A percentile compares a stretch with the other conserved stretches of the same genome.
phyloP scores from a whole-genome alignment of 2,888 invertebrate genomes.

The Drosophila subsilvestris region DNA sequence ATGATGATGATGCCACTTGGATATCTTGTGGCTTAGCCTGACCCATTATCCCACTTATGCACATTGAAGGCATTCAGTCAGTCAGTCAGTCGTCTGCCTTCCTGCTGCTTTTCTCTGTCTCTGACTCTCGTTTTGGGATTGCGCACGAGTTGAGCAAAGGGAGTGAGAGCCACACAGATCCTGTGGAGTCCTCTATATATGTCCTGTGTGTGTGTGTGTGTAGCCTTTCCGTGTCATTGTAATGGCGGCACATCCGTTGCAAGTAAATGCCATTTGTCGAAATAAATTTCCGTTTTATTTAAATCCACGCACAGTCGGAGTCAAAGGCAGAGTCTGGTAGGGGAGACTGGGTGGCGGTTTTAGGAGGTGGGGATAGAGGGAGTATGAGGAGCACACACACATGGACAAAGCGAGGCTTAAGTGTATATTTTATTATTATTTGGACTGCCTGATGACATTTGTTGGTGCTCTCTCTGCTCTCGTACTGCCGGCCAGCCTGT shows the following conservation, averaged over 20 bases:
- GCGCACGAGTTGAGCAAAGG: conserved; percentile 59
- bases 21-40: conserved; percentile 76
- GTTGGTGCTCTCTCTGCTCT: conserved; percentile 52
- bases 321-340: neutral
- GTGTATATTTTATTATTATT: conserved; percentile 79
- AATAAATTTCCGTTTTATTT: conserved; percentile 80
- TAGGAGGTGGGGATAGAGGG: conserved; percentile 14
- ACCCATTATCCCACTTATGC: conserved; percentile 78
- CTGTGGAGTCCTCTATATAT: conserved; percentile 35
- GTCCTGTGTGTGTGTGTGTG: conserved; percentile 30
- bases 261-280: conserved; percentile 80
- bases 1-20: conserved; percentile 52
- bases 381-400: conserved; percentile 33
- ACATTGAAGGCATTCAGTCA: conserved; percentile 77
- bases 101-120: conserved; percentile 58
- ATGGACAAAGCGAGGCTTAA: conserved; percentile 73
- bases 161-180: conserved; percentile 14
- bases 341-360: neutral
- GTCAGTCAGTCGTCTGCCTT: conserved; percentile 46
- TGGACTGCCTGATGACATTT: conserved; percentile 80
- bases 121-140: conserved; percentile 58
- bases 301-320: conserved; percentile 67
- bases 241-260: conserved; percentile 78
- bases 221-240: conserved; percentile 75
- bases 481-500: conserved; percentile 22